Evolutionary conservation across 2,797 vertebrate species (phyloP).

Genomic region (Molothrus aeneus): DNA sequence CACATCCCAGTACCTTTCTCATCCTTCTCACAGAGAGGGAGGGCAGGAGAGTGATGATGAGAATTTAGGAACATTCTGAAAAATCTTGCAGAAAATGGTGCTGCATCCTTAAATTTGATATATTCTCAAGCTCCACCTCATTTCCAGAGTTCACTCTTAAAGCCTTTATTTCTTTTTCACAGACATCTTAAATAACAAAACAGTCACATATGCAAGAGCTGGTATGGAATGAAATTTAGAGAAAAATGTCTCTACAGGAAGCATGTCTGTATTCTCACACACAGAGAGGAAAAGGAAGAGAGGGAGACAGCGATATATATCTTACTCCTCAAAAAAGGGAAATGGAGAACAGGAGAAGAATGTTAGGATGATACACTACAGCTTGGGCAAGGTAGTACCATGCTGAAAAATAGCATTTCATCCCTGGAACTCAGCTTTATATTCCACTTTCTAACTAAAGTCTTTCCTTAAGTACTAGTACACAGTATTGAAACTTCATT

Average conservation of each 20-base stretch:
- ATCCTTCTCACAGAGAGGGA: not conserved
- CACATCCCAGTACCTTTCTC: not conserved
- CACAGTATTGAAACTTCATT: not conserved
- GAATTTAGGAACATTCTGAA: not conserved
- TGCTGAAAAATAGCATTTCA: not conserved
- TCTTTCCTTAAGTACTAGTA: not conserved
- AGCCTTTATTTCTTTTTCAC: conserved; percentile 70
- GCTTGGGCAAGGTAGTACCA: not conserved
- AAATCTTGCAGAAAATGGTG: conserved; percentile 44
- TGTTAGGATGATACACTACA: not conserved
- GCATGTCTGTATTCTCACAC: conserved; percentile 34
- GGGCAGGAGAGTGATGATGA: not conserved
- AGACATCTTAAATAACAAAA: conserved; percentile 73
- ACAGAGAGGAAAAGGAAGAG: not conserved
- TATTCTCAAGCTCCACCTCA: conserved; percentile 23
- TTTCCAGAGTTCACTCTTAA: conserved; percentile 56
- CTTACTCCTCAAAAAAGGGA: not conserved
- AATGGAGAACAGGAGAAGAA: not conserved
- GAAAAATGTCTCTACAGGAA: conserved; percentile 46
- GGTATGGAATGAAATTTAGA: conserved; percentile 33
- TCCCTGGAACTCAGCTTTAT: not conserved
- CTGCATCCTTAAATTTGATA: not conserved
- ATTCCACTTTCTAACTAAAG: not conserved
- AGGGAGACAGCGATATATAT: not conserved
- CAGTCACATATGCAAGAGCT: conserved; percentile 67